phyloP scores from a whole-genome alignment of 2,888 invertebrate genomes.

The Serrognathus titanus region DNA sequence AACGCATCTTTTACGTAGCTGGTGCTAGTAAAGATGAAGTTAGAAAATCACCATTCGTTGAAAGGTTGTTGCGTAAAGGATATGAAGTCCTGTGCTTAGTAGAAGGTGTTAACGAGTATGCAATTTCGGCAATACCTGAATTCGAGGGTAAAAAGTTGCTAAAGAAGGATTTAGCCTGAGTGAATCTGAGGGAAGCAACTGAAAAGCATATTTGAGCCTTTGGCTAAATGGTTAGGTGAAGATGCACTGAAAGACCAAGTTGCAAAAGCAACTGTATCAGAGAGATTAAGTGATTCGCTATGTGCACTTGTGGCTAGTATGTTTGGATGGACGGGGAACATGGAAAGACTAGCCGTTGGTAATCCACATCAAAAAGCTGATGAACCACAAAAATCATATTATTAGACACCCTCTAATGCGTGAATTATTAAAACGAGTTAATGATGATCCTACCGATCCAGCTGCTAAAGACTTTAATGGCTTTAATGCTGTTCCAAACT shows the following conservation, averaged over 20 bases:
- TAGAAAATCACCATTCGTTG: slow-evolving; percentile 90
- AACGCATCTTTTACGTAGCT: slow-evolving; percentile 94
- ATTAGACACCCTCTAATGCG: slow-evolving; percentile 91
- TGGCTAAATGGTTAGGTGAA: slow-evolving; percentile 84
- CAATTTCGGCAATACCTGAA: slow-evolving; percentile 92
- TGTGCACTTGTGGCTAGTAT: slow-evolving; percentile 94
- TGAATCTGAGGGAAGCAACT: slow-evolving; percentile 65
- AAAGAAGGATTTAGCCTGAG: slow-evolving; percentile 93
- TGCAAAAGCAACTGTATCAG: slow-evolving; percentile 79
- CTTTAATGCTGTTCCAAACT: slow-evolving; percentile 85
- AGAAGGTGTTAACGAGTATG: slow-evolving; percentile 98
- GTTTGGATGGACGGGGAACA: slow-evolving; percentile 99
- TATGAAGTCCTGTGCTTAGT: slow-evolving; percentile 92
- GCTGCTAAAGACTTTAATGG: slow-evolving; percentile 80
- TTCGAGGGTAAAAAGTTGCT: slow-evolving; percentile 97
- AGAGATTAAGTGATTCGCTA: slow-evolving; percentile 86
- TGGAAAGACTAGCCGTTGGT: slow-evolving; percentile 92
- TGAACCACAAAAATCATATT: slow-evolving; percentile 85
- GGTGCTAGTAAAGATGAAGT: slow-evolving; percentile 85
- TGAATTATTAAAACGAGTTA: slow-evolving; percentile 82
- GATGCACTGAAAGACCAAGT: slow-evolving; percentile 74
- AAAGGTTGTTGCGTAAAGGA: slow-evolving; percentile 86
- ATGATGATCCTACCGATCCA: slow-evolving; percentile 71
- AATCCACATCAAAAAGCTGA: slow-evolving; percentile 96
- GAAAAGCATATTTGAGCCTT: slow-evolving; percentile 79